These are phyloP conservation scores for Lepus oiostolus DNA, from an alignment of 2,797 vertebrate species.

Conservation along the genomic window DNA sequence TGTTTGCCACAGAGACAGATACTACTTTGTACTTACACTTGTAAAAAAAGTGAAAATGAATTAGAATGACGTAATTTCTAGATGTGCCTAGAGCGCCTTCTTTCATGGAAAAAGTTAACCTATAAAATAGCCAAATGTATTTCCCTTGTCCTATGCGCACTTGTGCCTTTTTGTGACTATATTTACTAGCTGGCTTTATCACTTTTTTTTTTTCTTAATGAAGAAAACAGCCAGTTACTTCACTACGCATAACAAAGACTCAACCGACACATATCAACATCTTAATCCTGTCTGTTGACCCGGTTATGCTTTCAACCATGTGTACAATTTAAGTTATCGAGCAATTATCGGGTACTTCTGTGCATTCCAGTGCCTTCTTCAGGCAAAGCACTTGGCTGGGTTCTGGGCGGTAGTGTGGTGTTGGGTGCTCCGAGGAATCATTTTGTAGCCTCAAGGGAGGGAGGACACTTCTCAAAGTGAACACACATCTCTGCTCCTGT, in stretches of 20 bases:
- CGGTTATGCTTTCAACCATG: background rate
- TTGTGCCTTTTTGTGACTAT: background rate
- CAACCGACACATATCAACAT: background rate
- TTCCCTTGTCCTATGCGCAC: conserved; percentile 39
- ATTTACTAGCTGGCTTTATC: conserved; percentile 3
- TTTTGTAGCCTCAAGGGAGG: background rate
- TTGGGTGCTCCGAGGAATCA: background rate
- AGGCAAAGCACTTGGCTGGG: background rate
- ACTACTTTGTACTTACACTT: conserved; percentile 16
- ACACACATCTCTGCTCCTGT: background rate
- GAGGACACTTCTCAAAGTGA: background rate
- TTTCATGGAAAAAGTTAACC: conserved; percentile 65
- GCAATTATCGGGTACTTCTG: background rate
- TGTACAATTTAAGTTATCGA: conserved; percentile 5
- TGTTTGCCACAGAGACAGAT: conserved; percentile 34
- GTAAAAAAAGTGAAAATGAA: conserved; percentile 44
- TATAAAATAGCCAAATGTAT: conserved; percentile 73
- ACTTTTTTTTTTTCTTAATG: conserved; percentile 18
- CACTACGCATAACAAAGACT: background rate
- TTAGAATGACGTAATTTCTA: conserved; percentile 74
- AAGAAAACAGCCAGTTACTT: conserved; percentile 2
- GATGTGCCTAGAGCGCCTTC: conserved; percentile 58
- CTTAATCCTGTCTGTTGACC: conserved; percentile 37
- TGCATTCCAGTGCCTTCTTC: background rate
- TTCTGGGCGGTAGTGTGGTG: background rate